Evolutionary conservation across 2,113 vertebrate genomes (phyloP).

Genomic region (Salvelinus alpinus): DNA sequence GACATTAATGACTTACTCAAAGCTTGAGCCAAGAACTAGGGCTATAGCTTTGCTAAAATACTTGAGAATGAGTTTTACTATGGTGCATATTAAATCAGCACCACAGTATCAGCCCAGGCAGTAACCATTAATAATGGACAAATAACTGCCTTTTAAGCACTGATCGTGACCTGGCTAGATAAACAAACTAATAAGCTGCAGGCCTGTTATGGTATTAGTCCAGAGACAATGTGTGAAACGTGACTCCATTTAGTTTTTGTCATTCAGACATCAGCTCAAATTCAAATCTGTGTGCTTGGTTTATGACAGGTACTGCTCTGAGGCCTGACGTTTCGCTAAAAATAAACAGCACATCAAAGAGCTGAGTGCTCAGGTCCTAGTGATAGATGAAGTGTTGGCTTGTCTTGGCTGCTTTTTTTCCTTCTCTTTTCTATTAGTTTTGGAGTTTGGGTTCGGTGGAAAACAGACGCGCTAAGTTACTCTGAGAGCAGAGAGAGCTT

Average conservation of each 20-base stretch:
- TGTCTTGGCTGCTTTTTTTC: constrained; percentile 42
- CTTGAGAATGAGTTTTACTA: too few relatives aligned
- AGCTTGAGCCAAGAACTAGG: too few relatives aligned
- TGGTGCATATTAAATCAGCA: too few relatives aligned
- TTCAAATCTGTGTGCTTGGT: constrained; percentile 50
- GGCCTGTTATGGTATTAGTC: constrained; percentile 12
- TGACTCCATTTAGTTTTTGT: constrained; percentile 27
- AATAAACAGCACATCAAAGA: constrained; percentile 64
- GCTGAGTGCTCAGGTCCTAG: constrained; percentile 30
- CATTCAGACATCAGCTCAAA: constrained; percentile 42
- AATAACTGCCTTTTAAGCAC: constrained; percentile 11
- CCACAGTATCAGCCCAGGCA: too few relatives aligned
- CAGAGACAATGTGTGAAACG: constrained; percentile 28
- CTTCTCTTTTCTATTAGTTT: constrained; percentile 31
- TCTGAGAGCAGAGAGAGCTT: constrained; percentile 27
- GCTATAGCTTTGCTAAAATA: too few relatives aligned
- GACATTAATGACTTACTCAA: too few relatives aligned
- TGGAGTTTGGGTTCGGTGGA: constrained; percentile 16
- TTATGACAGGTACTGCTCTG: constrained; percentile 48
- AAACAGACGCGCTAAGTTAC: constrained; percentile 33
- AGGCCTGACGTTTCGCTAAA: constrained; percentile 42
- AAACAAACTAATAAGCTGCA: constrained; percentile 18
- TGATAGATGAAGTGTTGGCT: constrained; percentile 50
- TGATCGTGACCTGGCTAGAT: constrained; percentile 9
- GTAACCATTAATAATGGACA: too few relatives aligned